A percentile compares a stretch with the other conserved stretches of the same genome.
These are phyloP conservation scores for Nomada goodeniana DNA, from an alignment of 2,888 invertebrate genomes.

Conservation along the genomic window DNA sequence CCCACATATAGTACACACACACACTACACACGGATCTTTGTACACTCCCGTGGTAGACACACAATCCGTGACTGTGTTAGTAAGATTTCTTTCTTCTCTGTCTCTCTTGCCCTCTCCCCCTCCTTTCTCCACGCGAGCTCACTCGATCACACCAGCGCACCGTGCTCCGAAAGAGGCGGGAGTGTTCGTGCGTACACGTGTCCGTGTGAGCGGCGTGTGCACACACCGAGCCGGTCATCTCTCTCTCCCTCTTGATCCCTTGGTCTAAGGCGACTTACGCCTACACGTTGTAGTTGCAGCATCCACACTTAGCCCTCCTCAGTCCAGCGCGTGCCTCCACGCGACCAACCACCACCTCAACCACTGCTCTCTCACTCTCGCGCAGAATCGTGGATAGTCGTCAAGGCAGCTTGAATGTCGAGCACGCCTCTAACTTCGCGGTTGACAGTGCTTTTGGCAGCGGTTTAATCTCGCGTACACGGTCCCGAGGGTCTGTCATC, in stretches of 20 bases:
- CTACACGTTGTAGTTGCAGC: conserved; percentile 83
- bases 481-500: conserved; percentile 4
- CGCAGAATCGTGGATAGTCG: conserved; percentile 73
- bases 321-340: conserved; percentile 84
- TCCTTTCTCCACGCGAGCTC: conserved; percentile 14
- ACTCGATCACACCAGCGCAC: conserved; percentile 24
- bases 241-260: conserved; percentile 66
- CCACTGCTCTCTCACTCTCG: conserved; percentile 74
- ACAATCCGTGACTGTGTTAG: conserved; percentile 41
- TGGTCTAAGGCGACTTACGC: conserved; percentile 81
- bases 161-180: conserved; percentile 47
- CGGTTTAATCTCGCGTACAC: conserved; percentile 39
- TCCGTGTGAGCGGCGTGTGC: conserved; percentile 30
- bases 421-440: conserved; percentile 47
- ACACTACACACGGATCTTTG: conserved; percentile 31
- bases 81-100: conserved; percentile 60
- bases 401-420: conserved; percentile 56
- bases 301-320: conserved; percentile 83
- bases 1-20: conserved; percentile 61
- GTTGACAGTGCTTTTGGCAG: conserved; percentile 67
- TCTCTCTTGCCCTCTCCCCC: conserved; percentile 39
- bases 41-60: conserved; percentile 42
- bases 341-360: conserved; percentile 83
- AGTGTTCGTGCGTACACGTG: conserved; percentile 13
- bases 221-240: conserved; percentile 42